Percentiles rank a stretch among this genome's conserved stretches.
Evolutionary conservation across 2,797 vertebrate species (phyloP).

Genomic region (Eurystomus glaucurus): DNA sequence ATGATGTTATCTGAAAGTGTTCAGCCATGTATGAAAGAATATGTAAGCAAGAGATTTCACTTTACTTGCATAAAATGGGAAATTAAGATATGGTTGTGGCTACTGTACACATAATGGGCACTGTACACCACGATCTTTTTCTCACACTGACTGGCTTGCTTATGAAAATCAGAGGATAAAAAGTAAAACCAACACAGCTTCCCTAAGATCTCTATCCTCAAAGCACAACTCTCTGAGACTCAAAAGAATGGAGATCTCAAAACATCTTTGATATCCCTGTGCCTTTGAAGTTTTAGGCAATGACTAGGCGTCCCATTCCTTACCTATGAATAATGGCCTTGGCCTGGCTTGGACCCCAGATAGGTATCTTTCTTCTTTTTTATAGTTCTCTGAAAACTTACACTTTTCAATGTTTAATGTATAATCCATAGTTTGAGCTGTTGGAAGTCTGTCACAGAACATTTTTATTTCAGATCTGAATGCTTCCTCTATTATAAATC

Average conservation of each 20-base stretch:
- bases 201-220: not conserved
- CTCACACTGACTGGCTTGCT: not conserved
- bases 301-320: not conserved
- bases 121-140: not conserved
- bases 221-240: not conserved
- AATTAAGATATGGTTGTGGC: not conserved
- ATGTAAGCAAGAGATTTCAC: not conserved
- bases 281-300: slow-evolving; percentile 35
- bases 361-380: not conserved
- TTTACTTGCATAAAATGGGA: not conserved
- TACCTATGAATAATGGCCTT: not conserved
- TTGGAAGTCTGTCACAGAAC: not conserved
- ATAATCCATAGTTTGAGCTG: not conserved
- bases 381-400: not conserved
- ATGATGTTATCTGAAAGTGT: not conserved
- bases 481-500: not conserved
- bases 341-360: not conserved
- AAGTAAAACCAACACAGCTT: not conserved
- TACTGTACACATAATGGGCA: not conserved
- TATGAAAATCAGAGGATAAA: not conserved
- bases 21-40: not conserved
- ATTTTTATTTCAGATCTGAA: not conserved
- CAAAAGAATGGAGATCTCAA: slow-evolving; percentile 1
- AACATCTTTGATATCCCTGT: slow-evolving; percentile 26
- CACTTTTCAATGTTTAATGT: not conserved